phyloP scores from a whole-genome alignment of 2,797 vertebrate genomes.

The Spondyliosoma cantharus region DNA sequence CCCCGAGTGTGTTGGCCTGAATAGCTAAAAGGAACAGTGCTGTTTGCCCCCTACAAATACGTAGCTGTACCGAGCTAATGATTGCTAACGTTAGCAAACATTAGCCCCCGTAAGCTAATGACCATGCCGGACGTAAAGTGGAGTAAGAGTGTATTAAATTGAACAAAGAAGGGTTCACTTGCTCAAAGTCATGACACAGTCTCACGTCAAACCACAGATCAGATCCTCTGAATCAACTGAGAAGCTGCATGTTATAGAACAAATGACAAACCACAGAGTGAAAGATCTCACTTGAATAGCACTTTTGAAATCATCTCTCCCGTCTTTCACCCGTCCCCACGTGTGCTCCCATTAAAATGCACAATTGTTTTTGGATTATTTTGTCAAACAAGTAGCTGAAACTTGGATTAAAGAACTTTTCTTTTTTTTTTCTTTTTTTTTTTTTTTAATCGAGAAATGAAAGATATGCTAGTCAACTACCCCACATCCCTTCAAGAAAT shows the following conservation, averaged over 20 bases:
- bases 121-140: background rate
- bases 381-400: constrained; percentile 70
- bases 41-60: background rate
- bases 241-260: background rate
- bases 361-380: constrained; percentile 73
- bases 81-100: background rate
- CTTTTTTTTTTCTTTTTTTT: constrained; percentile 48
- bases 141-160: background rate
- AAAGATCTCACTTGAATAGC: background rate
- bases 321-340: constrained; percentile 15
- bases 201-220: background rate
- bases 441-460: constrained; percentile 72
- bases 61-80: background rate
- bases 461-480: constrained; percentile 75
- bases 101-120: background rate
- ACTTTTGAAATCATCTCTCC: too few relatives aligned
- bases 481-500: constrained; percentile 80
- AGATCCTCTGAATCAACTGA: background rate
- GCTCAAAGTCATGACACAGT: background rate
- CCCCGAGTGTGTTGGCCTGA: too few relatives aligned
- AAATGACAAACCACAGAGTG: background rate
- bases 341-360: constrained; percentile 37
- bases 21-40: too few relatives aligned
- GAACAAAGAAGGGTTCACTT: background rate
- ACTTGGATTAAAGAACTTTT: constrained; percentile 69